Conservation (phyloP, 2,113 vertebrate genomes). For the Dinomys branickii region DNA sequence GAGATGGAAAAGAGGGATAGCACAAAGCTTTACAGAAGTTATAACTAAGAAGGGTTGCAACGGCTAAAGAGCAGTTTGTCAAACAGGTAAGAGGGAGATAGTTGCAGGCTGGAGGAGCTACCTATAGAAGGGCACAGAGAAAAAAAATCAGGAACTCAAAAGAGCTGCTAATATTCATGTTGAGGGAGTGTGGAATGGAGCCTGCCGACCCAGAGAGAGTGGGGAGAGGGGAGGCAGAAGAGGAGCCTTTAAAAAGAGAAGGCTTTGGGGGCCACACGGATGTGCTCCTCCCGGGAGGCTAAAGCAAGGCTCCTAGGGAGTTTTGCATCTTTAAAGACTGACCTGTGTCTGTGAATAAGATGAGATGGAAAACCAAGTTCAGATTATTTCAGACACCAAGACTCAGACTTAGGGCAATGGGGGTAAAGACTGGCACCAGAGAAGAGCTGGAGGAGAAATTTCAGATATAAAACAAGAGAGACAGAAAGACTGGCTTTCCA, state of each 20-base stretch:
- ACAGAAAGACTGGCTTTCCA: not conserved
- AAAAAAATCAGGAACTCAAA: not conserved
- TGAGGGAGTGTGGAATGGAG: not conserved
- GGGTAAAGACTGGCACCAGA: not conserved
- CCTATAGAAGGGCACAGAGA: not conserved
- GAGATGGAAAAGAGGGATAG: not conserved
- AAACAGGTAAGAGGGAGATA: not conserved
- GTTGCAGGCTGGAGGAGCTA: not conserved
- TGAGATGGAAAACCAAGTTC: not conserved
- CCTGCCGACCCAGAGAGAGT: not conserved
- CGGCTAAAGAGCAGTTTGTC: not conserved
- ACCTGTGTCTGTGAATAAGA: not conserved
- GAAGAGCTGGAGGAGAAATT: not conserved
- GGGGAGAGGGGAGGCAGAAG: not conserved
- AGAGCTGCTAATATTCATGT: not conserved
- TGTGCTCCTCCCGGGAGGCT: not conserved
- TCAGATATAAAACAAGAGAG: not conserved
- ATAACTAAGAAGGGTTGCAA: not conserved
- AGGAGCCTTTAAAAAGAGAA: not conserved
- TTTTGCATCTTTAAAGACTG: not conserved
- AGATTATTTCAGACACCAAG: not conserved
- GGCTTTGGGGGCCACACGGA: not conserved
- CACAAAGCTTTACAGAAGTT: not conserved
- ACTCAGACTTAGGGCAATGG: rapidly evolving
- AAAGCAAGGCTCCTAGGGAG: not conserved